phyloP scores from a whole-genome alignment of 2,888 invertebrate genomes.

The Polylopha cassiicola region DNA sequence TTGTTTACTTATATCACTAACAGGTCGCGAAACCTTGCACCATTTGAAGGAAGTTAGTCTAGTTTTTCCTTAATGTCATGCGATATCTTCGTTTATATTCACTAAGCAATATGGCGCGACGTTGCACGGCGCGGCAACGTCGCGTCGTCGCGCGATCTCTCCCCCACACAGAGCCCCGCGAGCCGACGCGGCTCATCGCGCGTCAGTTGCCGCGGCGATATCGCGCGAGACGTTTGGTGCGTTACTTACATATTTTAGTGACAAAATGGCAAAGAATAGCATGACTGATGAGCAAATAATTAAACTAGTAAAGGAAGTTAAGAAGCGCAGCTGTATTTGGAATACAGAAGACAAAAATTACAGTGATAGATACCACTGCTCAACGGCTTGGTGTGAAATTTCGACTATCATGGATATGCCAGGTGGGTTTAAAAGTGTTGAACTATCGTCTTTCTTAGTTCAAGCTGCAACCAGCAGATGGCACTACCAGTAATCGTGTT shows the following conservation, averaged over 20 bases:
- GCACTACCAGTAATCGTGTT: no score
- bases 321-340: slow-evolving; percentile 41
- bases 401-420: slow-evolving; percentile 32
- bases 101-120: slow-evolving; percentile 7
- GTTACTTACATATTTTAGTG: background rate
- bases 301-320: slow-evolving; percentile 39
- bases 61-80: no score
- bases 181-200: slow-evolving; percentile 29
- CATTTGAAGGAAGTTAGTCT: no score
- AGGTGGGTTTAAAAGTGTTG: no score
- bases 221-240: slow-evolving; percentile 7
- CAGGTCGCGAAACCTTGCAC: no score
- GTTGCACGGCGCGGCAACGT: slow-evolving; percentile 32
- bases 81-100: no score
- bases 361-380: slow-evolving; percentile 34
- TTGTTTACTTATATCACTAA: no score
- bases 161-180: slow-evolving; percentile 25
- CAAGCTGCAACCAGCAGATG: no score
- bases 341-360: slow-evolving; percentile 36
- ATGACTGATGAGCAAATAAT: slow-evolving; percentile 23
- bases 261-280: slow-evolving; percentile 25
- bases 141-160: slow-evolving; percentile 28
- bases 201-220: slow-evolving; percentile 19
- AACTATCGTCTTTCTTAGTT: no score
- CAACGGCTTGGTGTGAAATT: slow-evolving; percentile 42